Evolutionary conservation across 2,888 invertebrate species (phyloP).

Genomic region (Chaetoderma sp.): DNA sequence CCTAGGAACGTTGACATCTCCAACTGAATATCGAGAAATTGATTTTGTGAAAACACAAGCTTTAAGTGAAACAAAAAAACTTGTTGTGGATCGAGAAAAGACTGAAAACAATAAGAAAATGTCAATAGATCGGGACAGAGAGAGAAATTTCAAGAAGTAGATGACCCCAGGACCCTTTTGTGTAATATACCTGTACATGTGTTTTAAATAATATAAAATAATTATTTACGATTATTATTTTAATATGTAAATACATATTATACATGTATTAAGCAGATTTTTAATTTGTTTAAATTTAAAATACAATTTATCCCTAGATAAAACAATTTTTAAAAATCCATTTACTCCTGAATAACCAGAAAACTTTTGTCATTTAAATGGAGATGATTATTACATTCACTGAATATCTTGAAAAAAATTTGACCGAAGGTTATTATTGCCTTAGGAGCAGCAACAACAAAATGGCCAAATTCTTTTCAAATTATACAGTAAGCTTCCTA

Average conservation of each 20-base stretch:
- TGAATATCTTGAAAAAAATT: no score
- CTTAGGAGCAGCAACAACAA: no score
- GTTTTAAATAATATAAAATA: not conserved
- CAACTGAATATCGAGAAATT: conserved; percentile 90
- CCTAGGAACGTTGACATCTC: conserved; percentile 48
- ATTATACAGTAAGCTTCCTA: no score
- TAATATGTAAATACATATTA: not conserved
- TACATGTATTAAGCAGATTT: not conserved
- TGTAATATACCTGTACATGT: not conserved
- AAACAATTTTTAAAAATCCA: not conserved
- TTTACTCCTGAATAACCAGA: not conserved
- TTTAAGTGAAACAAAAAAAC: conserved; percentile 86
- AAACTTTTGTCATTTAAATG: not conserved
- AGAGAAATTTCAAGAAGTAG: conserved; percentile 35
- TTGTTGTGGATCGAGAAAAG: conserved; percentile 72
- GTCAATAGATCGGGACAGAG: not conserved
- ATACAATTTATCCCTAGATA: not conserved
- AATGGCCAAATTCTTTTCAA: no score
- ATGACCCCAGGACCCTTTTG: conserved; percentile 13
- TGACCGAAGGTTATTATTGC: no score
- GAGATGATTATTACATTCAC: no score
- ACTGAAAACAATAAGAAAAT: conserved; percentile 20
- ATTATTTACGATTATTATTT: not conserved
- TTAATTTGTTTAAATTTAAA: not conserved
- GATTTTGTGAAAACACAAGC: conserved; percentile 95